Base-by-base conservation (phyloP, 2,888 invertebrate genomes). In the Torymus auratus region DNA sequence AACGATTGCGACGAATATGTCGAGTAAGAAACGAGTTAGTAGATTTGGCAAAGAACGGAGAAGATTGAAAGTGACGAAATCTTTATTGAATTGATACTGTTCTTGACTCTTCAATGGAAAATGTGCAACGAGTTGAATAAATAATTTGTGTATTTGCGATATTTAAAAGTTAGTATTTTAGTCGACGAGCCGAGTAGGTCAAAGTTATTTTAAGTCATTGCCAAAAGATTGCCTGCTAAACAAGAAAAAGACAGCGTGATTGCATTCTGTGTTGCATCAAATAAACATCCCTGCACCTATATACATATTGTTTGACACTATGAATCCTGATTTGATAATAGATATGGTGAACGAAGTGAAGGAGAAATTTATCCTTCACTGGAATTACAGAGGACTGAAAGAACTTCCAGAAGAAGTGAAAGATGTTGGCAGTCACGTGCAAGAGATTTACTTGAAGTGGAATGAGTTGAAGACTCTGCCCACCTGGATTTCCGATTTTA, bases 401-500 rank as follows among this genome's bases (percentile, higher is more conserved):
- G 84, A 88, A 78, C 83, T 91, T 62, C 91, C 91, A 41, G 85
- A 87, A 41, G 88, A 86, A 13, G 83, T 91, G 71, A 86, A 88
- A 76, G 77, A 81, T 20, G 84, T 87, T 64, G 91, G 90, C 1
- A 81, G 82, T 50, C 86, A 91, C 50, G 84, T 91, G 7, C 84
- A 87, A 80, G 91, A 91, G 71, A 88, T 91, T 60, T 91, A 91
- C 84, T 83, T 91, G 2, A 91, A 91, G 73, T 88, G 89, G 84
- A 91, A 91, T 82, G 85, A 87, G 70, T 83, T 91, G 0, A 85
- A 85, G 13, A 84, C 79, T 58, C 81, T 90, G 69, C 90, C 90
- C 1, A 56, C 78, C 11, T 90, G 90, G 90, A 86, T 90, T 10
- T 78, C 81, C 60, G 86, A 89, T 82, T 83, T 90, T 50, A 84